Evolutionary conservation across 2,797 vertebrate genomes (phyloP), one percentile per base, ranked within the genome.

Genomic region (Podargus strigoides): DNA sequence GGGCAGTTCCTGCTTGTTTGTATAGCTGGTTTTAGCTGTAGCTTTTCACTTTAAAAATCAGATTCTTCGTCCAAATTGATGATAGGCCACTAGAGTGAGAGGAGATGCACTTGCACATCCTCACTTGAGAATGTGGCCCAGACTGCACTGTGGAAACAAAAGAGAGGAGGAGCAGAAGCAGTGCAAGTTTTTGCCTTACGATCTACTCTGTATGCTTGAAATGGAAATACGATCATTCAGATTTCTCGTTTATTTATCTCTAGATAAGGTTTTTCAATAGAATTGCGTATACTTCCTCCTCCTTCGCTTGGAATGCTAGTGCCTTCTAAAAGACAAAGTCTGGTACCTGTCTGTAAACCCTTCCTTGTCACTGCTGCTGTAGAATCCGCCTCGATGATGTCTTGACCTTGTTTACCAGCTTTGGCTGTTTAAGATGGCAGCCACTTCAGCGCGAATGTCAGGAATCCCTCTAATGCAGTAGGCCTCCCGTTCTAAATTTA

Each of bases 401-500:
- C 86, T 83, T 96, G 83, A 85, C 91, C 93, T 92, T 95, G 91
- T 94, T 95, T 87, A 93, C 91, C 70, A 95, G 94, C 73, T 84
- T 69, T 88, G 95, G 49, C 85, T 95, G 56, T 85, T 87, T 63
- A 82, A 94, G 85, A 83, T 92, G 95, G 91, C 81, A 90, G 81
- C 74, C 75, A 59, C 70, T 90, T 74, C 85, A 50, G 56, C 16
- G 6, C 14, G n/a, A 89, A 78, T 88, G 90, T 81, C 90, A 94
- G 97, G 96, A 95, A 96, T 97, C 64, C 47, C 64, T 94, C 74
- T 86, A 58, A 81, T 20, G 66, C 90, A 72, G 58, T 64, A 95
- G 94, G 92, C 95, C 78, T 94, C 89, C 75, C 0, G 1, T 92
- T 91, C 95, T 97, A 95, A 96, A 96, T 97, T 90, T 97, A 86